phyloP scores from a whole-genome alignment of 2,888 invertebrate species.

The Agrochola circellaris region DNA sequence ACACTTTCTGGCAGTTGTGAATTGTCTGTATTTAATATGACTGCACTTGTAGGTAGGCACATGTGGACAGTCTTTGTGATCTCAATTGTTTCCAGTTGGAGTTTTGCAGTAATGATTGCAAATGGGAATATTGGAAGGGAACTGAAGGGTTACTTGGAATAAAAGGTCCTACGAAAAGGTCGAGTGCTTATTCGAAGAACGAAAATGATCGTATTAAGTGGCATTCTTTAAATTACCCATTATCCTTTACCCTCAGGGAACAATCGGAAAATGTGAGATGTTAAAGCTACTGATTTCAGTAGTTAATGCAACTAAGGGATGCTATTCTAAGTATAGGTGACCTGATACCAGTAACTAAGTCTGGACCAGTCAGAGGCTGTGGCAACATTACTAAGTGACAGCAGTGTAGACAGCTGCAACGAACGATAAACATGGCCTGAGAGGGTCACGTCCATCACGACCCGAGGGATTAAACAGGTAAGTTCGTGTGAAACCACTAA shows the following conservation, averaged over 20 bases:
- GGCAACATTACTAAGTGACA: slow-evolving; percentile 41
- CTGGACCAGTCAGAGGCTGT: background rate
- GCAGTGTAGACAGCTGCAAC: slow-evolving; percentile 23
- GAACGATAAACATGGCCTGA: background rate
- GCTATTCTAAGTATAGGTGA: background rate
- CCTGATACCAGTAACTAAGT: slow-evolving; percentile 9
- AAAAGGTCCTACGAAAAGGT: slow-evolving; percentile 15
- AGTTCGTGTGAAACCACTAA: background rate
- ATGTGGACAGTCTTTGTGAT: background rate
- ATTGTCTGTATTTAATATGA: slow-evolving; percentile 27
- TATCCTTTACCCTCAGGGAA: background rate
- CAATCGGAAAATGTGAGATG: background rate
- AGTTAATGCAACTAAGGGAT: background rate
- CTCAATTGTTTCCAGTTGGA: background rate
- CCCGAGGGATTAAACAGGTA: background rate
- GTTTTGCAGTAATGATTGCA: background rate
- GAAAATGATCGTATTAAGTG: background rate
- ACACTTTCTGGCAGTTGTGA: slow-evolving; percentile 43
- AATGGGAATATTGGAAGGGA: slow-evolving; percentile 9
- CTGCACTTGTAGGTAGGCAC: background rate
- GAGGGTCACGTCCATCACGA: background rate
- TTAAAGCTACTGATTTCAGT: background rate
- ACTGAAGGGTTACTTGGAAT: background rate
- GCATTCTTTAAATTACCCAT: background rate
- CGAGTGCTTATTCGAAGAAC: slow-evolving; percentile 4